These are phyloP conservation scores for Caenorhabditis angaria DNA, from an alignment of 2,888 invertebrate genomes.

Conservation along the genomic window DNA sequence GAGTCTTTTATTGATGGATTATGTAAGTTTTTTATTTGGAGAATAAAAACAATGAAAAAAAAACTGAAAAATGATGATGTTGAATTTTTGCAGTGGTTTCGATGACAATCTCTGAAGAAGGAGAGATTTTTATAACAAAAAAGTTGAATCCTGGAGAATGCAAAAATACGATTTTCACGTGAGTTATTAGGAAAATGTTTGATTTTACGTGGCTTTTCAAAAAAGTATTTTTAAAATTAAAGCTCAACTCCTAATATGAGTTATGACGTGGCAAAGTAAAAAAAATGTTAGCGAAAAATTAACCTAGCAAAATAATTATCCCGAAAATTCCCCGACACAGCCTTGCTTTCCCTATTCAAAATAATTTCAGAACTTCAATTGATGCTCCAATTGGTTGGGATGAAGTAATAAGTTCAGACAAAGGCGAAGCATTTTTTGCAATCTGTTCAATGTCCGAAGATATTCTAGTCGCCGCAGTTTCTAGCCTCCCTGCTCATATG, in stretches of 20 bases:
- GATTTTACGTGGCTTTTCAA: conserved; percentile 12
- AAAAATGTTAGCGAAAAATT: too few species aligned
- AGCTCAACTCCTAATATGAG: too few species aligned
- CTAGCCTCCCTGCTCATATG: conserved; percentile 59
- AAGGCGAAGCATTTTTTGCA: conserved; percentile 41
- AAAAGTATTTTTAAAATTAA: too few species aligned
- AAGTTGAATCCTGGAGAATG: conserved; percentile 43
- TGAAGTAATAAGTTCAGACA: conserved; percentile 48
- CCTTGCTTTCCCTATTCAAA: too few species aligned
- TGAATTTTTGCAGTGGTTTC: conserved; percentile 42
- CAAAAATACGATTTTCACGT: conserved; percentile 52
- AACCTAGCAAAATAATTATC: too few species aligned
- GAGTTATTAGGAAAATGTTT: background rate
- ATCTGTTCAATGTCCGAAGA: conserved; percentile 60
- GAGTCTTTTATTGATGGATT: conserved; percentile 69
- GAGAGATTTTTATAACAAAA: conserved; percentile 67
- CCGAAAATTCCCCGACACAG: too few species aligned
- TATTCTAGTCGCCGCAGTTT: conserved; percentile 58
- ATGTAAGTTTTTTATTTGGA: conserved; percentile 43
- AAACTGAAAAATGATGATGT: conserved; percentile 2
- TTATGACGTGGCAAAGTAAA: too few species aligned
- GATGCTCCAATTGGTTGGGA: conserved; percentile 70
- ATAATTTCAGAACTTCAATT: conserved; percentile 59
- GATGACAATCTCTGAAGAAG: conserved; percentile 50
- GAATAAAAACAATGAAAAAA: background rate